Conservation (phyloP, 2,797 vertebrate genomes). For the Ataeniobius toweri region DNA sequence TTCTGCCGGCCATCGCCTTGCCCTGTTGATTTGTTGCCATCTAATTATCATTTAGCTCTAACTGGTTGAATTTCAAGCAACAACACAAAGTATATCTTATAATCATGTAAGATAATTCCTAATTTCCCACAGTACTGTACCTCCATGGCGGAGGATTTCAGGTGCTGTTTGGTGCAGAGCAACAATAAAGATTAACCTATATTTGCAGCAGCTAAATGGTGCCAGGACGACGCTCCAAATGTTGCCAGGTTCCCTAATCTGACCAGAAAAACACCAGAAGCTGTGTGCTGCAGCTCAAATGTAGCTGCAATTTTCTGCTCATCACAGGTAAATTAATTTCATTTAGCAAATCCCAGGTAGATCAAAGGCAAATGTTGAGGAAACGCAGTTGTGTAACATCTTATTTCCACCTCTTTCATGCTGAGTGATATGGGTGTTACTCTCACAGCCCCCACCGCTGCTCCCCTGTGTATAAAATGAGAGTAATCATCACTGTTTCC, state of each 20-base stretch:
- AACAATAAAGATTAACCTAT: constrained; percentile 63
- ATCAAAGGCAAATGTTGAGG: constrained; percentile 59
- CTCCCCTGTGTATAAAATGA: constrained; percentile 71
- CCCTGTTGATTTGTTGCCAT: constrained; percentile 72
- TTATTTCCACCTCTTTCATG: constrained; percentile 64
- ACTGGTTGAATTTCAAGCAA: constrained; percentile 38
- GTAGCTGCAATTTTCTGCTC: constrained; percentile 24
- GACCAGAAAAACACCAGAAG: constrained; percentile 1
- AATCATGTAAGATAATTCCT: constrained; percentile 1
- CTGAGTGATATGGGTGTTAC: constrained; percentile 67
- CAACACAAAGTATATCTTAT: constrained; percentile 4
- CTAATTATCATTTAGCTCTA: constrained; percentile 67
- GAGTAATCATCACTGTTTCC: constrained; percentile 67
- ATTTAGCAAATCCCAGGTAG: constrained; percentile 56
- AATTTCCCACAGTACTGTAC: constrained; percentile 24
- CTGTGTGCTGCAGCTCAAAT: constrained; percentile 8
- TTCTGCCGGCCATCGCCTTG: constrained; percentile 60
- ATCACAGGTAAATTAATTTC: constrained; percentile 41
- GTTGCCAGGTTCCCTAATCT: constrained; percentile 23
- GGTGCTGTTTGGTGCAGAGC: constrained; percentile 34
- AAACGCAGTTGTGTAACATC: constrained; percentile 61
- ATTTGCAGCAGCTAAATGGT: constrained; percentile 43
- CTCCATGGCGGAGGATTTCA: constrained; percentile 28
- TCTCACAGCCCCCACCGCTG: constrained; percentile 55
- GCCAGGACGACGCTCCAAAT: constrained; percentile 33